Conservation (phyloP, 92 coral and sea anemone species). For the Heteractis magnifica region DNA sequence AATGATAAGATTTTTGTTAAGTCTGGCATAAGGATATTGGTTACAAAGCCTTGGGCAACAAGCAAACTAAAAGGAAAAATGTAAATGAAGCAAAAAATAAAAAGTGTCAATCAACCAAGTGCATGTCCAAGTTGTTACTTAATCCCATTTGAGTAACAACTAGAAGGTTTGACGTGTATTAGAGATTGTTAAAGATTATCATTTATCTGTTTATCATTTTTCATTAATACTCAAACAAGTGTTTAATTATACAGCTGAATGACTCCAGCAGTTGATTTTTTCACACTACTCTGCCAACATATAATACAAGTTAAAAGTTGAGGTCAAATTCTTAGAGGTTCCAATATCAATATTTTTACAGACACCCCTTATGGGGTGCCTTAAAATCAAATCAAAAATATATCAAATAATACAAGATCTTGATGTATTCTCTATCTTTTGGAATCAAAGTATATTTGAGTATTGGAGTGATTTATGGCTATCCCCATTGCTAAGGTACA, state of each 20-base stretch:
- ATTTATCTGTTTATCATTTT: neutral
- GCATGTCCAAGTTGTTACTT: no score
- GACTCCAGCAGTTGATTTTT: no score
- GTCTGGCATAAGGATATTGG: no score
- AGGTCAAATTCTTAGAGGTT: neutral
- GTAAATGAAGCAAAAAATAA: no score
- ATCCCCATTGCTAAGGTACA: neutral
- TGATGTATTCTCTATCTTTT: neutral
- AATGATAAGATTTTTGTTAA: no score
- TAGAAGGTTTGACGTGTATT: neutral
- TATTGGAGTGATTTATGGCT: neutral
- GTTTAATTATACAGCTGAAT: neutral
- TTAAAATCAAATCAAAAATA: neutral
- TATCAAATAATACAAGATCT: neutral
- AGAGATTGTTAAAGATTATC: neutral
- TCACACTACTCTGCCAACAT: neutral
- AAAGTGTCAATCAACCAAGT: neutral
- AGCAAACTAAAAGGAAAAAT: no score
- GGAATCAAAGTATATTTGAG: neutral
- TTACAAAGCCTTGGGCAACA: no score
- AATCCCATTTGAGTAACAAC: neutral
- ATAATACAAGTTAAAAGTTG: neutral
- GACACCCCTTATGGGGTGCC: neutral
- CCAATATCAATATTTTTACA: neutral
- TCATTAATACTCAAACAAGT: neutral